Base-by-base conservation (phyloP, 2,888 invertebrate species). In the Morinoia aosen region DNA sequence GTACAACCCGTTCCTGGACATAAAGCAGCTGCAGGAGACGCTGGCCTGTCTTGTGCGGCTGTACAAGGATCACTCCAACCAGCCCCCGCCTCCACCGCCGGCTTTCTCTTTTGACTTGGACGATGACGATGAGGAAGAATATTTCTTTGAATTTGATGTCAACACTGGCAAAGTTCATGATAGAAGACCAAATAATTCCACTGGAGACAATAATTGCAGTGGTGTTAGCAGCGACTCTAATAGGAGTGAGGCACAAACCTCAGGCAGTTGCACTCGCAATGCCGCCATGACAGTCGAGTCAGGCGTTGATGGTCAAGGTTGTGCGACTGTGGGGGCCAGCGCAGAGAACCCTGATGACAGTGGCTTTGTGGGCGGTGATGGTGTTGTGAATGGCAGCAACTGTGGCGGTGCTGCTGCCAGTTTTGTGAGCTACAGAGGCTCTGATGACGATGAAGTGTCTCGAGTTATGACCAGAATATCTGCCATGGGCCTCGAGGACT, bases 1-100 rank as follows among this genome's bases (percentile, higher is more conserved):
- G 95, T 98, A 98, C 97, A 98, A 98, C 97, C 98, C 98, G 58
- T 98, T 98, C 95, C 98, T 98, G 11, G 98, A 98, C 97, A 97
- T 97, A 96, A 98, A 98, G 96, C 98, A 98, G 97, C 97, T 98
- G 95, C 97, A 98, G 96, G 98, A 98, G 97, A 98, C 98, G 97
- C 97, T 98, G 11, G 98, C 98, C 97, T 98, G 98, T 97, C 97
- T 98, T 95, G 97, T 98, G 0, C 97, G 97, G 95, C 97, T 98
- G 90, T 98, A 98, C 97, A 98, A 98, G 19, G 96, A 96, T 57
- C 57, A 93, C 57, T 33, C 57, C 56, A 33, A 33, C 57, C 8
- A 56, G 0, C 8, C 25, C 14, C 57, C 56, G 12, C 57, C 56
- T 11, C 19, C n/a, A 33, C 93, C 93, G 25, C n/a, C 93, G 8